phyloP scores from a whole-genome alignment of 2,113 vertebrate species.

The Hystrix brachyura region DNA sequence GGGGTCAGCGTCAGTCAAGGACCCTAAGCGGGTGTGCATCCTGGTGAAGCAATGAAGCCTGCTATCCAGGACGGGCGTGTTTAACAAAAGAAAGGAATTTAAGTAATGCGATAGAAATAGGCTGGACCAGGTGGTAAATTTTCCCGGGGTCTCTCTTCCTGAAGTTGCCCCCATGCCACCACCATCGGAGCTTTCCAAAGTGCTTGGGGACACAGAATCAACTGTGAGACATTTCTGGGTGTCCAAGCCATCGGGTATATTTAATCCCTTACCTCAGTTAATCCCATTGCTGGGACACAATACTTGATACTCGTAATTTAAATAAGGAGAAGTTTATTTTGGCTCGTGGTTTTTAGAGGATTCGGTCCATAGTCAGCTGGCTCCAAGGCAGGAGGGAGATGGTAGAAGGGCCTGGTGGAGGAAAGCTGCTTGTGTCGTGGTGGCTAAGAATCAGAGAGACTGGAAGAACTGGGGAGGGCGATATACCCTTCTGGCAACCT shows the following conservation, averaged over 20 bases:
- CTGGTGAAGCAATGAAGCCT: too few relatives aligned
- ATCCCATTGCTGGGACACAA: not conserved
- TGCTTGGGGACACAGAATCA: not conserved
- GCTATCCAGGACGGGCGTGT: not conserved
- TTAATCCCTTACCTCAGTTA: not conserved
- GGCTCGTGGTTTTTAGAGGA: not conserved
- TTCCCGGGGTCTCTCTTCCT: not conserved
- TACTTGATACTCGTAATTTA: not conserved
- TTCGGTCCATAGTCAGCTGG: not conserved
- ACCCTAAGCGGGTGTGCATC: not conserved
- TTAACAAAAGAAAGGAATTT: not conserved
- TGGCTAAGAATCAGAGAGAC: not conserved
- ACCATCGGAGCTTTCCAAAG: not conserved
- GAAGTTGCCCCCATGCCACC: not conserved
- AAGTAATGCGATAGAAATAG: not conserved
- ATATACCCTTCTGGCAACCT: not conserved
- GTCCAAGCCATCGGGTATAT: fast-evolving
- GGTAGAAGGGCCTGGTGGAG: not conserved
- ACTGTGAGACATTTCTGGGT: not conserved
- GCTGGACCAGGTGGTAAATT: not conserved
- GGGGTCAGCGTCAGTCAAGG: not conserved
- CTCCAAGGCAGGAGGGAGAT: not conserved
- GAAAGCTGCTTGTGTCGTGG: not conserved
- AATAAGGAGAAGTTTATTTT: not conserved
- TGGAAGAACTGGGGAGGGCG: not conserved